Evolutionary conservation across 2,888 invertebrate genomes (phyloP).

Genomic region (Patella ulyssiponensis): DNA sequence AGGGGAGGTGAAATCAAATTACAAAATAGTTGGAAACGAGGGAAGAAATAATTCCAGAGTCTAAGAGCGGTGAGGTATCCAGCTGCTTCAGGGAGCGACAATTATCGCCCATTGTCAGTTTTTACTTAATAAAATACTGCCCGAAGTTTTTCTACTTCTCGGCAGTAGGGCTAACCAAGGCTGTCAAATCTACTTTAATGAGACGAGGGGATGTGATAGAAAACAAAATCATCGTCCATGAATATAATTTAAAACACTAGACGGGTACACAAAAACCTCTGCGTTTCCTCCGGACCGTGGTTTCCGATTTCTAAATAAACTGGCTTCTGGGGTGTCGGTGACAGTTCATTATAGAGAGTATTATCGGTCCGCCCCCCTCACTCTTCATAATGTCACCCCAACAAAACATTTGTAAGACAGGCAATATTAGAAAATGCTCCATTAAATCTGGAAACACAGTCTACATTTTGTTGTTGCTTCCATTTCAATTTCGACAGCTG

Average conservation of each 20-base stretch:
- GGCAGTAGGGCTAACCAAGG: neutral
- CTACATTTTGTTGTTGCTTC: neutral
- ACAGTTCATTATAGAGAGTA: conserved; percentile 21
- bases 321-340: neutral
- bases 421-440: neutral
- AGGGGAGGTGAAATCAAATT: conserved; percentile 26
- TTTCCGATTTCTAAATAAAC: conserved; percentile 18
- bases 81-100: neutral
- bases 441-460: neutral
- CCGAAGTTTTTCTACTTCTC: neutral
- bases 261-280: conserved; percentile 17
- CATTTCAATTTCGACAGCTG: neutral
- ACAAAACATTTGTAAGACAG: neutral
- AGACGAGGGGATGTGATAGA: neutral
- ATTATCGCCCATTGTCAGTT: neutral
- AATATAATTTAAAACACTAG: conserved; percentile 27
- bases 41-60: neutral
- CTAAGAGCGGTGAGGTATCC: neutral
- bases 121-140: neutral
- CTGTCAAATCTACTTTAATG: neutral
- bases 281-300: conserved; percentile 18
- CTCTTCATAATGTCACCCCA: neutral
- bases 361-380: neutral
- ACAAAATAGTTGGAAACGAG: conserved; percentile 23
- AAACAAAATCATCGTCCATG: conserved; percentile 24